phyloP scores from a whole-genome alignment of 2,888 invertebrate genomes.

The Ophioninae sp. region DNA sequence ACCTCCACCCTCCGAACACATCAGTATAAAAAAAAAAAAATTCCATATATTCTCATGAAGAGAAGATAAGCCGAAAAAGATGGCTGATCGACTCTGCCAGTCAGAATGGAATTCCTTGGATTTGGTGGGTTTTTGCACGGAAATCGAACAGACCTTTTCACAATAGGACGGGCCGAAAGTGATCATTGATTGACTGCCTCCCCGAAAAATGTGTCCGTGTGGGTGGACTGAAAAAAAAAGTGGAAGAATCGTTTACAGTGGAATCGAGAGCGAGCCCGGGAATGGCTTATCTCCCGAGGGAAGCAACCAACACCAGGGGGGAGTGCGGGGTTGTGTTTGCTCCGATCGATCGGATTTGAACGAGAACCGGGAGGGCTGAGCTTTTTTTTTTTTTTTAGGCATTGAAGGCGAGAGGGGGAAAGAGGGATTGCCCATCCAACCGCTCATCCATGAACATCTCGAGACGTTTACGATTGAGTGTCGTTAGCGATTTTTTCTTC shows the following conservation, averaged over 20 bases:
- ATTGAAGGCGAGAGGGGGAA: neutral
- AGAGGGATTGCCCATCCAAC: neutral
- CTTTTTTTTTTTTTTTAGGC: neutral
- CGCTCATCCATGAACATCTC: constrained; percentile 15
- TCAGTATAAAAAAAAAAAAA: neutral
- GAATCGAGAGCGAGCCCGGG: constrained; percentile 35
- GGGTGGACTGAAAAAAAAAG: constrained; percentile 22
- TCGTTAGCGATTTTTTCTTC: constrained; percentile 12
- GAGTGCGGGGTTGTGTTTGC: constrained; percentile 17
- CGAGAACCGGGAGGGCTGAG: constrained; percentile 1
- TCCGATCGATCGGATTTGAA: constrained; percentile 24
- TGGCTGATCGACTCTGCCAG: neutral
- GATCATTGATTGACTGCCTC: constrained; percentile 9
- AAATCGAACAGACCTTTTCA: neutral
- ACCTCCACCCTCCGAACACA: neutral
- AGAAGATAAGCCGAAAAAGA: neutral
- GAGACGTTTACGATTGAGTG: constrained; percentile 46
- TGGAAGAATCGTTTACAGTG: constrained; percentile 33
- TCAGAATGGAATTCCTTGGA: neutral
- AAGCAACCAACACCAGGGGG: constrained; percentile 33
- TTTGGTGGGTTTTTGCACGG: neutral
- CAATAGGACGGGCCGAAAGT: constrained; percentile 16
- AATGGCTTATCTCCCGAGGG: constrained; percentile 56
- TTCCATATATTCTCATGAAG: neutral
- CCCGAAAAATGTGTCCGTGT: constrained; percentile 31